Percentiles rank a stretch among this genome's conserved stretches.
Evolutionary conservation across 2,797 vertebrate species (phyloP).

Genomic region (Muscicapa comitata): DNA sequence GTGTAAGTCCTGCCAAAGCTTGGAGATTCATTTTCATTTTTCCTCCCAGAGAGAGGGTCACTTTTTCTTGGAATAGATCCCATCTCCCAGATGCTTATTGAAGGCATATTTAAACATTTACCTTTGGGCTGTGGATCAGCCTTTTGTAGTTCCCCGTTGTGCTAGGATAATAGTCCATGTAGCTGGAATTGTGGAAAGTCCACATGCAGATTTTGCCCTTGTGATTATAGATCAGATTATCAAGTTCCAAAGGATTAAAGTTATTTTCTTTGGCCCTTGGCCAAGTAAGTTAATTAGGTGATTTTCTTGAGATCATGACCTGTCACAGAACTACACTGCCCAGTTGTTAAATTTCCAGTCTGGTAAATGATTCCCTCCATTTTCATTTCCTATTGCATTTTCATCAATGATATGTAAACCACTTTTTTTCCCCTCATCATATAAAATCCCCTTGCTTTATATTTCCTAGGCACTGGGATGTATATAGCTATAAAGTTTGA

Average conservation of each 20-base stretch:
- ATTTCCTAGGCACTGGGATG: not conserved
- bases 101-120: conserved; percentile 17
- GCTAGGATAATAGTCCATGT: not conserved
- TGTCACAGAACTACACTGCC: not conserved
- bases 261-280: conserved; percentile 3
- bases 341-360: not conserved
- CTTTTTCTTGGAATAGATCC: conserved; percentile 32
- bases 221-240: conserved; percentile 31
- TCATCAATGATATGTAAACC: not conserved
- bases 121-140: not conserved
- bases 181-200: not conserved
- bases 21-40: not conserved
- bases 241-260: conserved; percentile 17
- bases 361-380: not conserved
- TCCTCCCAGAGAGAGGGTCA: not conserved
- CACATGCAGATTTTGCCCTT: not conserved
- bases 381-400: not conserved
- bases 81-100: not conserved
- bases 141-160: not conserved
- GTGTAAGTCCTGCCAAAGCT: not conserved
- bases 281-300: not conserved
- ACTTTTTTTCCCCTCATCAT: not conserved
- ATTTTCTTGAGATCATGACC: conserved; percentile 1
- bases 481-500: not conserved
- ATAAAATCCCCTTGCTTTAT: not conserved